phyloP scores from a whole-genome alignment of 2,797 vertebrate species.

The Semotilus atromaculatus region DNA sequence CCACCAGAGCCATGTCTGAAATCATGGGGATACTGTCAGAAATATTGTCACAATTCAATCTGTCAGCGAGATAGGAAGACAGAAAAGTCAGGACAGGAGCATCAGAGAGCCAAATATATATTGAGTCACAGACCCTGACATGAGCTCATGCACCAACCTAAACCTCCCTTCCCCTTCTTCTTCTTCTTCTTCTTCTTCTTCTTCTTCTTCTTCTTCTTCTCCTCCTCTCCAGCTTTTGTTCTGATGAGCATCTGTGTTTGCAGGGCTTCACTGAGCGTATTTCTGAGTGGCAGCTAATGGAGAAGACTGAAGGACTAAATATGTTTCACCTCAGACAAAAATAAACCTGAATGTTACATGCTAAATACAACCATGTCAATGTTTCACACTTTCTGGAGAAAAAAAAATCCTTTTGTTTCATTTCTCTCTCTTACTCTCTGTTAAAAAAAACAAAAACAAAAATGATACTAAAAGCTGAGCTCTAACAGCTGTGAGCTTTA shows the following conservation, averaged over 20 bases:
- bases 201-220: slow-evolving; percentile 29
- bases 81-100: not conserved
- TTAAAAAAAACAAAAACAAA: not conserved
- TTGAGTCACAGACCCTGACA: slow-evolving; percentile 30
- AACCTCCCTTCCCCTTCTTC: slow-evolving; percentile 15
- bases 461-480: not conserved
- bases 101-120: slow-evolving; percentile 31
- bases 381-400: not conserved
- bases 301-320: slow-evolving; percentile 48
- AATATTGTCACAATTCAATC: slow-evolving; percentile 34
- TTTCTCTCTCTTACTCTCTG: not conserved
- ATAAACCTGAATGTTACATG: slow-evolving; percentile 54
- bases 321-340: slow-evolving; percentile 52
- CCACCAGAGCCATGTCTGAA: slow-evolving; percentile 2
- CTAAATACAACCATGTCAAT: slow-evolving; percentile 35
- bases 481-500: slow-evolving; percentile 30
- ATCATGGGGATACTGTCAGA: slow-evolving; percentile 26
- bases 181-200: slow-evolving; percentile 30
- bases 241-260: slow-evolving; percentile 63
- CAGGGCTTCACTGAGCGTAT: slow-evolving; percentile 60
- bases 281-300: slow-evolving; percentile 53
- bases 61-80: slow-evolving; percentile 1
- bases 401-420: not conserved
- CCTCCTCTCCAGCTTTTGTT: slow-evolving; percentile 54
- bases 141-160: slow-evolving; percentile 5